A percentile compares a stretch with the other conserved stretches of the same genome.
Conservation (phyloP, 2,113 vertebrate genomes). For the Vulpes vulpes region DNA sequence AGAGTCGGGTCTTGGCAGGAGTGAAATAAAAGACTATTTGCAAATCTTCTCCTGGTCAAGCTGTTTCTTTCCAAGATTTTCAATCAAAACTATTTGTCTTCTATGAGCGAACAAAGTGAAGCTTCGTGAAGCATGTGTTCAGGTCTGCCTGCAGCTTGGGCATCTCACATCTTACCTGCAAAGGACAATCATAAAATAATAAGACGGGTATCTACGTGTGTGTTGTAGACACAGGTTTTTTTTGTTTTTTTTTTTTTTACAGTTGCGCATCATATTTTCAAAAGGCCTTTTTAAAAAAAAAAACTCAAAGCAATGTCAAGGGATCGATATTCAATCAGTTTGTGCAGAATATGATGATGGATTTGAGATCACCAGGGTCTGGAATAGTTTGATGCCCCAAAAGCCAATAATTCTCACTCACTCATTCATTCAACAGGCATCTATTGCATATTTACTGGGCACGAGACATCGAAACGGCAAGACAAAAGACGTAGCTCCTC, state of each 20-base stretch:
- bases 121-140: neutral
- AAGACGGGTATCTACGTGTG: conserved; percentile 19
- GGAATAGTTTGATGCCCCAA: conserved; percentile 20
- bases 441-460: conserved; percentile 1
- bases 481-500: neutral
- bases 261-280: conserved; percentile 49
- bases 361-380: conserved; percentile 67
- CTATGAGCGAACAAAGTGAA: neutral
- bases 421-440: conserved; percentile 63
- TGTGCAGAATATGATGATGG: conserved; percentile 54
- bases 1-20: neutral
- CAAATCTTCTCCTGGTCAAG: neutral
- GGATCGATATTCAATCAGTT: conserved; percentile 62
- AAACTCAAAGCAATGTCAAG: conserved; percentile 49
- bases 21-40: neutral
- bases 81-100: neutral
- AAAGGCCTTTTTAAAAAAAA: neutral
- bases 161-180: conserved; percentile 1
- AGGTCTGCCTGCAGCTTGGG: neutral
- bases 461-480: neutral
- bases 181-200: conserved; percentile 55
- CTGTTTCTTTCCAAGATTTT: neutral
- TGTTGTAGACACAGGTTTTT: neutral
- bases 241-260: conserved; percentile 45
- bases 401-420: conserved; percentile 62